Percentiles rank a stretch among this genome's conserved stretches.
Evolutionary conservation across 2,113 vertebrate species (phyloP).

Genomic region (Cheilinus undulatus): DNA sequence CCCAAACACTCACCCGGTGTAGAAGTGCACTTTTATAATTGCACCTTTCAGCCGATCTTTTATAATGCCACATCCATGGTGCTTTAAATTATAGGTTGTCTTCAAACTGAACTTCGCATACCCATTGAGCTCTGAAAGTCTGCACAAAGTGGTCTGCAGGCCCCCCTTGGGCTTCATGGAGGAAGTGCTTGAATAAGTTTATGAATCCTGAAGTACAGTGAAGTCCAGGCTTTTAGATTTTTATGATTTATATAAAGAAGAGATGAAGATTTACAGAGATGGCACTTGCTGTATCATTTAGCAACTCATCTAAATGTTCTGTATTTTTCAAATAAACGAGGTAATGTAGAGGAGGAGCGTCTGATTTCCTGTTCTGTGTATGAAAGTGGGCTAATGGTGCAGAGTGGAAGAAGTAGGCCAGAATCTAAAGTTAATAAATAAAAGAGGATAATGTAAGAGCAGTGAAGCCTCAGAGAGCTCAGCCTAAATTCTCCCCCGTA

Average conservation of each 20-base stretch:
- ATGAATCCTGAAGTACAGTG: background rate
- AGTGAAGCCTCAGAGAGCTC: conserved; percentile 48
- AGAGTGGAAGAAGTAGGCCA: conserved; percentile 60
- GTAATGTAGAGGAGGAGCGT: background rate
- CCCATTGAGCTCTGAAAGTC: background rate
- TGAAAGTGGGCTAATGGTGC: conserved; percentile 52
- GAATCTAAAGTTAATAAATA: conserved; percentile 62
- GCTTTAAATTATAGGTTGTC: background rate
- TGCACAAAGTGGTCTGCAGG: background rate
- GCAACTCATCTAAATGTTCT: background rate
- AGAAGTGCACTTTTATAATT: background rate
- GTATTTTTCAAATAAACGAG: background rate
- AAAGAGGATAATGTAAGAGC: conserved; percentile 59
- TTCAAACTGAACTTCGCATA: background rate
- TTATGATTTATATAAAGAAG: background rate
- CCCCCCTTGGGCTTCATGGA: background rate
- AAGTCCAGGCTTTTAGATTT: background rate
- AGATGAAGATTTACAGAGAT: background rate
- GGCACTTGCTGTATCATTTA: background rate
- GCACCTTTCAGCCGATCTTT: background rate
- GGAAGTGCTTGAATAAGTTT: background rate
- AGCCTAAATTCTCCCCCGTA: conserved; percentile 52
- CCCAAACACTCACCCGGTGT: background rate
- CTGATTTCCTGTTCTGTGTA: conserved; percentile 26
- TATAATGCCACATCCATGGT: background rate